phyloP scores from a whole-genome alignment of 2,797 vertebrate genomes.

The Dryobates pubescens region DNA sequence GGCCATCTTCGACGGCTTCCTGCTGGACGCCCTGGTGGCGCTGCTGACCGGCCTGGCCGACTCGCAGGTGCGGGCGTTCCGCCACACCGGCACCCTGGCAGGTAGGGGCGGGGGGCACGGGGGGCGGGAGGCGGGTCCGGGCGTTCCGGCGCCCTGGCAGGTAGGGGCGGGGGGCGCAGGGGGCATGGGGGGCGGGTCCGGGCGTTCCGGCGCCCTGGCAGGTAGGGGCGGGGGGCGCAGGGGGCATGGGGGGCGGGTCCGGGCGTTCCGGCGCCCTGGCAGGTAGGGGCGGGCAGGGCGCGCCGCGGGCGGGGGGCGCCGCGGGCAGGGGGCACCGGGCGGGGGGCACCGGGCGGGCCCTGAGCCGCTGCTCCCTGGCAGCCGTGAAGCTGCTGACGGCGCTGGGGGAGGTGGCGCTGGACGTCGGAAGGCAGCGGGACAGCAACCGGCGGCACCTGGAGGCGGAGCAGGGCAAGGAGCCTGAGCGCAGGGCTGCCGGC shows the following conservation, averaged over 20 bases:
- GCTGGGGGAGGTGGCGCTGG: constrained; percentile 82
- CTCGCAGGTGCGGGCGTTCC: constrained; percentile 93
- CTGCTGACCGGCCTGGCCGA: constrained; percentile 89
- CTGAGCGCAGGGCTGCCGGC: constrained; percentile 70
- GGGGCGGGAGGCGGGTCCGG: too few relatives aligned
- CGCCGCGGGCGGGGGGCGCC: too few relatives aligned
- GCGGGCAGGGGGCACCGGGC: background rate
- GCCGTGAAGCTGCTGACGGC: constrained; percentile 91
- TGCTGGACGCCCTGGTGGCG: constrained; percentile 83
- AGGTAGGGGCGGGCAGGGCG: background rate
- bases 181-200: too few relatives aligned
- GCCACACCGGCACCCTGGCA: constrained; percentile 91
- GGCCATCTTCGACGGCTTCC: constrained; percentile 84
- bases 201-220: too few relatives aligned
- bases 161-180: too few relatives aligned
- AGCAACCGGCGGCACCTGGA: constrained; percentile 81
- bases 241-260: too few relatives aligned
- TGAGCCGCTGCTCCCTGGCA: background rate
- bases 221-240: too few relatives aligned
- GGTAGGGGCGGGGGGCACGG: constrained; percentile 73
- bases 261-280: too few relatives aligned
- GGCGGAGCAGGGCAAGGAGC: constrained; percentile 80
- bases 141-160: too few relatives aligned
- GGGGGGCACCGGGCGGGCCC: too few relatives aligned
- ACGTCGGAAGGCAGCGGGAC: constrained; percentile 79